phyloP scores from a whole-genome alignment of 2,797 vertebrate genomes.

The Enteromius fasciolatus region DNA sequence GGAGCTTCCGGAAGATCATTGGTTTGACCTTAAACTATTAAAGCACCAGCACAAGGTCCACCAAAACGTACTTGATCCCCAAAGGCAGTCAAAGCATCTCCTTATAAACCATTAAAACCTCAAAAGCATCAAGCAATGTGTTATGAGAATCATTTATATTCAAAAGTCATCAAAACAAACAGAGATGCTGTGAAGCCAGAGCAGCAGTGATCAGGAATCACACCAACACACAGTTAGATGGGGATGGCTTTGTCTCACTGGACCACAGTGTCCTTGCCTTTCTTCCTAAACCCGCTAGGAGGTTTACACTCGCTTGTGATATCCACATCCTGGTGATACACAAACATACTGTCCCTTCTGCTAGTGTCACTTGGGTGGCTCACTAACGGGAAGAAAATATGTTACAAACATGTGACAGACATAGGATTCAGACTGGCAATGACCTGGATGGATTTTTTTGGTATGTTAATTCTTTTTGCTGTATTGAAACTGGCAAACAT shows the following conservation, averaged over 20 bases:
- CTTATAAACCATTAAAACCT: slow-evolving; percentile 1
- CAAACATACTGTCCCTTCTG: slow-evolving; percentile 79
- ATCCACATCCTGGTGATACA: slow-evolving; percentile 89
- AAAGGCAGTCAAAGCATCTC: slow-evolving; percentile 10
- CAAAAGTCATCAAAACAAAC: slow-evolving; percentile 2
- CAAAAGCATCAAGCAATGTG: slow-evolving; percentile 15
- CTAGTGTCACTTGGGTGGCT: slow-evolving; percentile 70
- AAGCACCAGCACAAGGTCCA: slow-evolving; percentile 14
- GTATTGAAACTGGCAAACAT: slow-evolving; percentile 3
- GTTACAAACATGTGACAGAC: slow-evolving; percentile 69
- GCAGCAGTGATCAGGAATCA: slow-evolving; percentile 21
- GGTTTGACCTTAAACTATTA: not conserved
- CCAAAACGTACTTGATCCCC: slow-evolving; percentile 4
- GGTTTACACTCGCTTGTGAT: slow-evolving; percentile 81
- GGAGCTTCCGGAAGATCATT: not conserved
- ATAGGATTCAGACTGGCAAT: slow-evolving; percentile 36
- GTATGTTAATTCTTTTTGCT: not conserved
- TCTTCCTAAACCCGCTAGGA: slow-evolving; percentile 72
- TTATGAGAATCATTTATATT: slow-evolving; percentile 1
- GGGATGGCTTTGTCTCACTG: slow-evolving; percentile 32
- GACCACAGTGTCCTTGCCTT: slow-evolving; percentile 78
- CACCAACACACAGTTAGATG: slow-evolving; percentile 21
- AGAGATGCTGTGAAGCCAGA: slow-evolving; percentile 30
- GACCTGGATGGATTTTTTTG: not conserved
- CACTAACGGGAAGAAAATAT: slow-evolving; percentile 79